Evolutionary conservation across 2,113 vertebrate species (phyloP).

Genomic region (Sclerurus mexicanus): DNA sequence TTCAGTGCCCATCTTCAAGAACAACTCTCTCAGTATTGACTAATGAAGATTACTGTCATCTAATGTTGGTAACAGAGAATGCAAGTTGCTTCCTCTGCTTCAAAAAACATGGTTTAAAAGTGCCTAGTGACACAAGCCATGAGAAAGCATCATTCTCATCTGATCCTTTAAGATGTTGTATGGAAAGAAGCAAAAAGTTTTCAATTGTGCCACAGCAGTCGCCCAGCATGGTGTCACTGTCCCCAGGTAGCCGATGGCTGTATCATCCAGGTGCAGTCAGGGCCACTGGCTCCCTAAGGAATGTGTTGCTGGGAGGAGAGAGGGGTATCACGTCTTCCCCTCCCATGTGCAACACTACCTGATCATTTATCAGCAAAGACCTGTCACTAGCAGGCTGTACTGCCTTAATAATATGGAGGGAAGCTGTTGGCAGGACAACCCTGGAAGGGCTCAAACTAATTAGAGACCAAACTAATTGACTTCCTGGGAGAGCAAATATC

Average conservation of each 20-base stretch:
- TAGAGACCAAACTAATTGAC: not conserved
- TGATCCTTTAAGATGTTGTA: not conserved
- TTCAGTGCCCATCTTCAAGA: not conserved
- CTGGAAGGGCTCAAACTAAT: not conserved
- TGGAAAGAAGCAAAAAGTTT: not conserved
- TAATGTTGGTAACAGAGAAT: not conserved
- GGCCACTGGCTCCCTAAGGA: not conserved
- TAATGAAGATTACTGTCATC: not conserved
- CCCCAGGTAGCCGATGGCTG: not conserved
- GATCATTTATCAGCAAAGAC: not conserved
- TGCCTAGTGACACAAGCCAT: not conserved
- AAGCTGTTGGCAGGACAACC: not conserved
- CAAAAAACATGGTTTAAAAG: not conserved
- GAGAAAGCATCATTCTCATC: not conserved
- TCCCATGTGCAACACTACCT: fast-evolving
- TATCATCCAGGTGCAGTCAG: too few relatives aligned
- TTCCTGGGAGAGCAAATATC: not conserved
- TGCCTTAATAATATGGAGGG: not conserved
- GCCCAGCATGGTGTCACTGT: not conserved
- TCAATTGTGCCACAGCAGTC: not conserved
- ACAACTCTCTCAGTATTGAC: not conserved
- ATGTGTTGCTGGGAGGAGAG: not conserved
- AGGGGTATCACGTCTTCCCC: not conserved
- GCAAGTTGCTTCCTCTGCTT: not conserved
- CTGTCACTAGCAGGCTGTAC: not conserved